Evolutionary conservation across 2,113 vertebrate species (phyloP).

Genomic region (Atractosteus spatula): DNA sequence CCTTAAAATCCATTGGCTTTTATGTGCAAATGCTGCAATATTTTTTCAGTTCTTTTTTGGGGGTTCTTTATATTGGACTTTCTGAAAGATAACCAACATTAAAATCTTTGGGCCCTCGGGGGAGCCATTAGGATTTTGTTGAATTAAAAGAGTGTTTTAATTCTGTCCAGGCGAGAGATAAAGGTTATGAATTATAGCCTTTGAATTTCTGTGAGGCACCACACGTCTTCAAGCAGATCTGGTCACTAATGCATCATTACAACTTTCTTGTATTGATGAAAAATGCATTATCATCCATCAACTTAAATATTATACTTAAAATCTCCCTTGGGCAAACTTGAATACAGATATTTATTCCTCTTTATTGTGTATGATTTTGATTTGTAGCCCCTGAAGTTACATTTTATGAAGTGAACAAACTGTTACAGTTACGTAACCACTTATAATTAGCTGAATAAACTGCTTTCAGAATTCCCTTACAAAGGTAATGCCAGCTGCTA

Average conservation of each 20-base stretch:
- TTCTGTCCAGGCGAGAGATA: conserved; percentile 55
- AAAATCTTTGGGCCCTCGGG: conserved; percentile 47
- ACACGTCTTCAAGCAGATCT: conserved; percentile 38
- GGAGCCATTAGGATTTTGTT: conserved; percentile 56
- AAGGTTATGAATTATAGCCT: conserved; percentile 70
- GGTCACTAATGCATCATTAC: conserved; percentile 49
- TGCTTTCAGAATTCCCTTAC: too few species aligned
- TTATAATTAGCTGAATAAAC: too few species aligned
- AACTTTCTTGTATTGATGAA: conserved; percentile 40
- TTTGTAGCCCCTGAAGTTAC: not conserved
- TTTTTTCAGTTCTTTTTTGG: too few species aligned
- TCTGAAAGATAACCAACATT: conserved; percentile 52
- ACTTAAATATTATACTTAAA: conserved; percentile 28
- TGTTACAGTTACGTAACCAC: not conserved
- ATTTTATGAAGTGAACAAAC: not conserved
- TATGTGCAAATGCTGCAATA: too few species aligned
- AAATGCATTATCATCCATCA: conserved; percentile 48
- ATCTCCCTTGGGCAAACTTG: conserved; percentile 34
- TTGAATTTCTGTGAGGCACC: conserved; percentile 41
- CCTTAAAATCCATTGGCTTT: not conserved
- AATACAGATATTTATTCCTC: conserved; percentile 45
- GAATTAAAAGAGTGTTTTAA: conserved; percentile 55
- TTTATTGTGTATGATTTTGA: conserved; percentile 40
- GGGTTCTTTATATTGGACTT: not conserved
- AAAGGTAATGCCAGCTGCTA: too few species aligned